Conservation (phyloP, 2,888 invertebrate species). For the Archips xylosteana region DNA sequence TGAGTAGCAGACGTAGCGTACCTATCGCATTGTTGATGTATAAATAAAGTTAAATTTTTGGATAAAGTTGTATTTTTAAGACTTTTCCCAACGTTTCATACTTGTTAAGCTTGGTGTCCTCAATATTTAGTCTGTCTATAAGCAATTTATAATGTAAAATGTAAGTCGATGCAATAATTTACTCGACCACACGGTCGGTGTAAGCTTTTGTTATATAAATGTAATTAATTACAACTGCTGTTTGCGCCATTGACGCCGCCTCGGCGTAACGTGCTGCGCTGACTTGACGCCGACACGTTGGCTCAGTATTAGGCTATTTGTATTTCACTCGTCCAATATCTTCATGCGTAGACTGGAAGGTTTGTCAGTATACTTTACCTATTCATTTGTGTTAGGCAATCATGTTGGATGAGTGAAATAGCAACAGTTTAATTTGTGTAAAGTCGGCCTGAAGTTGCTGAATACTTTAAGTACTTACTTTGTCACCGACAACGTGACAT, state of each 20-base stretch:
- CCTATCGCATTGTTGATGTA: conserved; percentile 39
- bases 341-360: neutral
- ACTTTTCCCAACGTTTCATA: conserved; percentile 47
- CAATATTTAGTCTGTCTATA: conserved; percentile 44
- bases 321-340: neutral
- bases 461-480: too few relatives aligned
- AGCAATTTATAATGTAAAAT: conserved; percentile 52
- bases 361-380: too few relatives aligned
- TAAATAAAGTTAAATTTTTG: conserved; percentile 49
- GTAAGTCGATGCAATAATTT: conserved; percentile 45
- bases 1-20: neutral
- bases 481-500: too few relatives aligned
- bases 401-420: neutral
- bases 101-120: conserved; percentile 46
- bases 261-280: neutral
- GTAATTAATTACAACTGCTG: neutral
- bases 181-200: conserved; percentile 21
- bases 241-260: neutral
- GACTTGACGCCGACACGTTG: neutral
- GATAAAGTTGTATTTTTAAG: conserved; percentile 49
- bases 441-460: too few relatives aligned
- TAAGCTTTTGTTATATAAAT: conserved; percentile 32
- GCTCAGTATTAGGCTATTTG: neutral
- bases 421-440: neutral
- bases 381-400: neutral